Conservation (phyloP, 2,888 invertebrate species). For the Drosophila anomalipes region DNA sequence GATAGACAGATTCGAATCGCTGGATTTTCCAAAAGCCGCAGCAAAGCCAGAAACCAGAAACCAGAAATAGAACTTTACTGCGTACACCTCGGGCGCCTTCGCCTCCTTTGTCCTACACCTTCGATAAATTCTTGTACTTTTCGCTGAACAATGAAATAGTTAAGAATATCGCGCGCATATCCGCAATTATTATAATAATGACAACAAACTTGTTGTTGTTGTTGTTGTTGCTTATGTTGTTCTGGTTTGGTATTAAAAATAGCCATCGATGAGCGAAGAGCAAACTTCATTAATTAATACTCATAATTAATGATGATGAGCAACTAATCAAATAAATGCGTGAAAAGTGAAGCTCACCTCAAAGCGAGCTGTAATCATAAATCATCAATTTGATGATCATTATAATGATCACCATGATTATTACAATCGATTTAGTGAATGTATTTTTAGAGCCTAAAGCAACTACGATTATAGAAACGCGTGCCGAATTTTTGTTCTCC, state of each 20-base stretch:
- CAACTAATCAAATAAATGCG: conserved; percentile 77
- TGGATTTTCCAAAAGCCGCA: conserved; percentile 34
- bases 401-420: background rate
- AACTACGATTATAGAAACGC: conserved; percentile 24
- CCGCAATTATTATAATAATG: conserved; percentile 75
- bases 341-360: conserved; percentile 64
- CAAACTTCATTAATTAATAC: conserved; percentile 68
- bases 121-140: background rate
- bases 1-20: conserved; percentile 7
- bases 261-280: conserved; percentile 44
- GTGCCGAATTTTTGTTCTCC: conserved; percentile 35
- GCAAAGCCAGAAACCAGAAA: background rate
- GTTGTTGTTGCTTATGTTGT: conserved; percentile 19
- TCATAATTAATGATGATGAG: conserved; percentile 76
- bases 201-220: conserved; percentile 24
- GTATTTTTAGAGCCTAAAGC: conserved; percentile 14
- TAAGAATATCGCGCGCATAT: conserved; percentile 57
- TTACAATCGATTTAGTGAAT: conserved; percentile 26
- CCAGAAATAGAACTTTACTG: conserved; percentile 9
- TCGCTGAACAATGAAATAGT: conserved; percentile 40
- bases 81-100: background rate
- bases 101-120: background rate
- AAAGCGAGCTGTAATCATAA: conserved; percentile 24
- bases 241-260: conserved; percentile 40
- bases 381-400: conserved; percentile 21